phyloP scores from a whole-genome alignment of 2,888 invertebrate genomes.

The Nomada goodeniana region DNA sequence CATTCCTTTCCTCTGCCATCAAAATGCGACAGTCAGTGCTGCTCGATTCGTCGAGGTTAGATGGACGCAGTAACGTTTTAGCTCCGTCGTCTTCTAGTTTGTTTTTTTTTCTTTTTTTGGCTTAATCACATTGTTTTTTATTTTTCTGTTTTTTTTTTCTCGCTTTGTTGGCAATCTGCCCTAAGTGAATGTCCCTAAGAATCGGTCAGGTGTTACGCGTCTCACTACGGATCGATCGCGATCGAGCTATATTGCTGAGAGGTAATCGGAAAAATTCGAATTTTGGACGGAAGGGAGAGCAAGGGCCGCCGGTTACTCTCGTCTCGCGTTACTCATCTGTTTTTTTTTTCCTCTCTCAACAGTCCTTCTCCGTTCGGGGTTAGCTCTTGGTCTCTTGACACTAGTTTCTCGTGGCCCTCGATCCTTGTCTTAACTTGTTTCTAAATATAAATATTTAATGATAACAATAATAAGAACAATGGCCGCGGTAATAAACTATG shows the following conservation, averaged over 20 bases:
- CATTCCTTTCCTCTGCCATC: neutral
- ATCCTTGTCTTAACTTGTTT: constrained; percentile 58
- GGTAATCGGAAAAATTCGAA: constrained; percentile 43
- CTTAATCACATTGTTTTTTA: neutral
- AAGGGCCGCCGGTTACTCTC: constrained; percentile 59
- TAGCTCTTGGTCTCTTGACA: constrained; percentile 35
- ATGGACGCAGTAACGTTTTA: constrained; percentile 1
- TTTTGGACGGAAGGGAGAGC: constrained; percentile 69
- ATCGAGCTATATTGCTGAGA: constrained; percentile 37
- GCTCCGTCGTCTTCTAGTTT: neutral
- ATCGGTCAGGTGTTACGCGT: constrained; percentile 62
- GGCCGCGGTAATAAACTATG: constrained; percentile 47
- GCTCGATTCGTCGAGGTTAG: constrained; percentile 45
- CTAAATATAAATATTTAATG: constrained; percentile 52
- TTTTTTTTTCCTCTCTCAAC: constrained; percentile 2
- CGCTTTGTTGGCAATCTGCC: constrained; percentile 6
- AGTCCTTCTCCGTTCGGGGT: constrained; percentile 8
- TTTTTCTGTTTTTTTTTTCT: neutral
- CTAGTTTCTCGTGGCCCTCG: constrained; percentile 65
- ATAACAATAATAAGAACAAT: constrained; percentile 64
- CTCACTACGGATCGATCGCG: constrained; percentile 41
- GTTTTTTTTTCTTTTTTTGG: neutral
- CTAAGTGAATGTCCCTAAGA: constrained; percentile 44
- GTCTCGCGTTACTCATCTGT: neutral
- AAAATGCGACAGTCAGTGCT: constrained; percentile 48